These are phyloP conservation scores for Corynorhinus townsendii DNA, from an alignment of 2,113 vertebrate genomes.

Conservation along the genomic window DNA sequence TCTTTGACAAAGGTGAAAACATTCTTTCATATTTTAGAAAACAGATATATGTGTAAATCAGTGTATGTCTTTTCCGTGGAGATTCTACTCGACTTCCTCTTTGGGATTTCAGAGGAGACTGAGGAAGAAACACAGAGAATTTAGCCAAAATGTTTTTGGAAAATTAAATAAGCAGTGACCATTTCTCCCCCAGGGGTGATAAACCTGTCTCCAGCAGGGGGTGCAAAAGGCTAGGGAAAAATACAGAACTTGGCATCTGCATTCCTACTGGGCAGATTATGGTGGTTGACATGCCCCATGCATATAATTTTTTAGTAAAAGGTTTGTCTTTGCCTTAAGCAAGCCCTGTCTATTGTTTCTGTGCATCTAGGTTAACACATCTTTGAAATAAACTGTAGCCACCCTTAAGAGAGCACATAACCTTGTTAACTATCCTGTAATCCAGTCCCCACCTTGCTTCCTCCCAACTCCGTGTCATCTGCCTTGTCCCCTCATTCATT, in stretches of 20 bases:
- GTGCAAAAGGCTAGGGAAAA: slow-evolving; percentile 66
- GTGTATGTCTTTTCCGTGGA: neutral
- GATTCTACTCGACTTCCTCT: slow-evolving; percentile 1
- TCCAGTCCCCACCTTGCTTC: neutral
- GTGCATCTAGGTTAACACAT: neutral
- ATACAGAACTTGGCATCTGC: neutral
- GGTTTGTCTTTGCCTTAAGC: neutral
- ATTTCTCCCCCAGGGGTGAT: neutral
- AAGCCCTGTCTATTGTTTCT: neutral
- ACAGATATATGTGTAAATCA: neutral
- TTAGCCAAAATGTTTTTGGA: slow-evolving; percentile 22
- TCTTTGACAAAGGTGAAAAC: slow-evolving; percentile 86
- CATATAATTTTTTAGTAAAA: neutral
- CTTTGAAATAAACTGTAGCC: neutral
- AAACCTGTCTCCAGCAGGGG: slow-evolving; percentile 71
- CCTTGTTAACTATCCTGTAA: neutral
- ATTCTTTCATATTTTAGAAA: neutral
- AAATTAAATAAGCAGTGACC: slow-evolving; percentile 23
- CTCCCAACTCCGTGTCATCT: neutral
- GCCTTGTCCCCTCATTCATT: neutral
- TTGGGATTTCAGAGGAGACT: slow-evolving; percentile 47
- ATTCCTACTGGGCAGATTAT: neutral
- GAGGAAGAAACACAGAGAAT: slow-evolving; percentile 1
- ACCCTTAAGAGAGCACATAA: neutral
- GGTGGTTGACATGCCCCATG: neutral